A percentile compares a stretch with the other conserved stretches of the same genome.
These are phyloP conservation scores for Beris chalybata DNA, from an alignment of 2,888 invertebrate genomes.

Conservation along the genomic window DNA sequence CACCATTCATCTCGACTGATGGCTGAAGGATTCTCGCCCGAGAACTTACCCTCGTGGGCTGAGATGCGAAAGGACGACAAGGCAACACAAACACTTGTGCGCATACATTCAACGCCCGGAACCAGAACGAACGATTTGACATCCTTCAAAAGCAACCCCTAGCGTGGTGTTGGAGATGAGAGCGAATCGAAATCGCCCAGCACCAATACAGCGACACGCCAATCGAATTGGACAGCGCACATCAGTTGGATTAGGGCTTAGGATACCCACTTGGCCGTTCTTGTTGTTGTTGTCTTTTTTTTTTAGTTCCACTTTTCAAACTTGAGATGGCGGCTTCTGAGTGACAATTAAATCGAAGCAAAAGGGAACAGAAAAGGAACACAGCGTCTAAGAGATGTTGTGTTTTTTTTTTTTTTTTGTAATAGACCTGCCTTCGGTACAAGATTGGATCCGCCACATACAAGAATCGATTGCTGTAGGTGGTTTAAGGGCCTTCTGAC, in stretches of 20 bases:
- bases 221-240: conserved; percentile 32
- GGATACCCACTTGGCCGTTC: neutral
- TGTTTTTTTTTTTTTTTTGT: neutral
- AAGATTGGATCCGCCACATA: neutral
- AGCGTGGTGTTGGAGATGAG: neutral
- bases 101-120: neutral
- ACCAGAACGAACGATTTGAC: conserved; percentile 10
- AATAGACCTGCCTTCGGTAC: neutral
- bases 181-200: conserved; percentile 12
- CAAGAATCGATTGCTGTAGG: conserved; percentile 10
- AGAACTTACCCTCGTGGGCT: conserved; percentile 14
- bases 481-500: conserved; percentile 26
- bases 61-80: conserved; percentile 1
- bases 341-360: conserved; percentile 39
- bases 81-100: conserved; percentile 6
- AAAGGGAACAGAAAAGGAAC: conserved; percentile 23
- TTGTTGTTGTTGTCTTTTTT: conserved; percentile 3
- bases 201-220: neutral
- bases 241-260: conserved; percentile 28
- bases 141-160: conserved; percentile 16
- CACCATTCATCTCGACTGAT: conserved; percentile 36
- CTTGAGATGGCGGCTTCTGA: conserved; percentile 34
- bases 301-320: conserved; percentile 1
- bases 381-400: conserved; percentile 12
- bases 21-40: conserved; percentile 26